Percentiles rank a stretch among this genome's conserved stretches.
phyloP scores from a whole-genome alignment of 2,888 invertebrate species.

The Hololepta plana region DNA sequence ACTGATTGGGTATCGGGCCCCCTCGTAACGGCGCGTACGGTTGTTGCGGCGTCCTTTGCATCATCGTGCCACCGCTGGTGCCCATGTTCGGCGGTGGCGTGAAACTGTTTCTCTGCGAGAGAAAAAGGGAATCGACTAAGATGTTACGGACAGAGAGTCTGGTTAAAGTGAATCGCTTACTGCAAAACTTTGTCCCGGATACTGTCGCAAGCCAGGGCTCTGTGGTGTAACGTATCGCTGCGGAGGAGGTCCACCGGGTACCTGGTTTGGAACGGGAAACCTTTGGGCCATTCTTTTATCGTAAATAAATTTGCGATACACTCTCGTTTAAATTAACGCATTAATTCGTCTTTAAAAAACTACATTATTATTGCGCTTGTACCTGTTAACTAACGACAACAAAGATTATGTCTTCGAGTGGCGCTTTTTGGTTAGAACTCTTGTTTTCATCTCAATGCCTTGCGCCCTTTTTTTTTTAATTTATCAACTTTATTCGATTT shows the following conservation, averaged over 20 bases:
- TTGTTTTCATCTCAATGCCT: too few relatives aligned
- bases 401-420: too few relatives aligned
- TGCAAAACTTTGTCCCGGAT: constrained; percentile 57
- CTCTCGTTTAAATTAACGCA: too few relatives aligned
- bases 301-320: too few relatives aligned
- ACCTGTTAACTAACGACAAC: too few relatives aligned
- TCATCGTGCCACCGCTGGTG: constrained; percentile 34
- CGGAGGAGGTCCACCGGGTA: constrained; percentile 33
- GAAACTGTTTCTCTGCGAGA: constrained; percentile 45
- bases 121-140: constrained; percentile 4
- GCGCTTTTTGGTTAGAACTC: too few relatives aligned
- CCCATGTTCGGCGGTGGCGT: constrained; percentile 44
- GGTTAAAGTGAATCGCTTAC: constrained; percentile 29
- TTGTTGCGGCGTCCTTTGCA: constrained; percentile 35
- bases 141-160: neutral
- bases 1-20: constrained; percentile 37
- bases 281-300: constrained; percentile 33
- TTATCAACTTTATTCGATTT: too few relatives aligned
- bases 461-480: too few relatives aligned
- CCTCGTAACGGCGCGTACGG: constrained; percentile 38
- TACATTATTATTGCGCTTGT: too few relatives aligned
- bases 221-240: constrained; percentile 42
- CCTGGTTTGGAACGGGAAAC: constrained; percentile 32
- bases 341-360: too few relatives aligned
- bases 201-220: constrained; percentile 47